Conservation (phyloP, 2,113 vertebrate species). For the Rhadina sibilatrix region DNA sequence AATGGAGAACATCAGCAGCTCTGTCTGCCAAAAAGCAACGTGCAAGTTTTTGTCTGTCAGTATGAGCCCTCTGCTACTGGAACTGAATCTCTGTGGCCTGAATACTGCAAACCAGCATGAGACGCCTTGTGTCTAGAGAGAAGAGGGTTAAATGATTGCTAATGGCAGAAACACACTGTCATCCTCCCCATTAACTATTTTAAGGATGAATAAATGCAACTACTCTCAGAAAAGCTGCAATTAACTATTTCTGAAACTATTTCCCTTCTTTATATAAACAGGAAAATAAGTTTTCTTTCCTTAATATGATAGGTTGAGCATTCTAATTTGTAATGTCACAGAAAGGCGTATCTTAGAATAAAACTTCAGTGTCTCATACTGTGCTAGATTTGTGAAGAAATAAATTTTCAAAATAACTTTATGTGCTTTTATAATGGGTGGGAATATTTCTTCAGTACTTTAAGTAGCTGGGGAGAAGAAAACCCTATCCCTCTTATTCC, state of each 20-base stretch:
- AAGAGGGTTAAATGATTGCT: not conserved
- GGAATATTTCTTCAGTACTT: not conserved
- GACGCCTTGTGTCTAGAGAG: not conserved
- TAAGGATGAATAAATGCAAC: not conserved
- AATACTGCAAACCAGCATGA: not conserved
- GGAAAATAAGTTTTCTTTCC: not conserved
- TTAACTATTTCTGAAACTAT: not conserved
- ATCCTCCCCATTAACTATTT: not conserved
- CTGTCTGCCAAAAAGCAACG: not conserved
- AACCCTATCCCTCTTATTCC: not conserved
- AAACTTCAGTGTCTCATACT: not conserved
- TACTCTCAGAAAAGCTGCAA: not conserved
- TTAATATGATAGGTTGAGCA: not conserved
- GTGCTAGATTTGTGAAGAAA: not conserved
- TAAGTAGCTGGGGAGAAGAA: not conserved
- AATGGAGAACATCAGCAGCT: not conserved
- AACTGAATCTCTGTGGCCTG: fast-evolving
- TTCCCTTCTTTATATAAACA: not conserved
- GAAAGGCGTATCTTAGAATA: not conserved
- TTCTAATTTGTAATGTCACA: not conserved
- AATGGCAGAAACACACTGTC: not conserved
- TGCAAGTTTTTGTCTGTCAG: not conserved
- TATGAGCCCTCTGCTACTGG: not conserved
- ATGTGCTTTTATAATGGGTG: not conserved
- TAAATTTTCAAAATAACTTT: not conserved